These are phyloP conservation scores for Thymelicus lineola DNA, from an alignment of 2,888 invertebrate genomes.

Conservation along the genomic window DNA sequence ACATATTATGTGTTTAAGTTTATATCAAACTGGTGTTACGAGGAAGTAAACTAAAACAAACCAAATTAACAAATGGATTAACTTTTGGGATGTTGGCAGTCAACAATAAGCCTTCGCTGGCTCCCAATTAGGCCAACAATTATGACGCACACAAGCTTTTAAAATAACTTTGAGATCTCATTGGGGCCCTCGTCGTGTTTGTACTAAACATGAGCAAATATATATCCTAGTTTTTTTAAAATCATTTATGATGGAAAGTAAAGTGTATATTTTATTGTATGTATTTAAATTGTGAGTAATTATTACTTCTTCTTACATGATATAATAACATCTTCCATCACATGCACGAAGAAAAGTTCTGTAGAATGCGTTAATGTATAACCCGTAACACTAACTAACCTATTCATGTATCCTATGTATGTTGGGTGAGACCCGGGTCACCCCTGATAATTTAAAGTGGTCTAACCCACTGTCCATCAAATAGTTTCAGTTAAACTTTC, in stretches of 20 bases:
- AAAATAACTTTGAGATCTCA: conserved; percentile 25
- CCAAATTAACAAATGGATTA: conserved; percentile 36
- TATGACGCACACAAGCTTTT: conserved; percentile 21
- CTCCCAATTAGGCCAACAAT: conserved; percentile 32
- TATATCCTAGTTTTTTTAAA: no score
- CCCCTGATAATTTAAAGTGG: not conserved
- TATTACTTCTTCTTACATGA: no score
- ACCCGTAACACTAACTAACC: no score
- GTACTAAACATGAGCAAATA: conserved; percentile 19
- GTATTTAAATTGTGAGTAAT: no score
- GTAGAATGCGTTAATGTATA: no score
- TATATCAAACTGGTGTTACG: conserved; percentile 14
- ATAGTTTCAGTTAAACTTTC: conserved; percentile 2
- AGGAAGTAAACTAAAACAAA: conserved; percentile 31
- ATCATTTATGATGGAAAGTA: no score
- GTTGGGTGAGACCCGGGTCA: no score
- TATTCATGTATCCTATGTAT: no score
- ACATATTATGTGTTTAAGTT: not conserved
- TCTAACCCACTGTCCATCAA: conserved; percentile 1
- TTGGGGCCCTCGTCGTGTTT: conserved; percentile 46
- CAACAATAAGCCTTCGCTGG: conserved; percentile 32
- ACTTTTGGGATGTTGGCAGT: conserved; percentile 31
- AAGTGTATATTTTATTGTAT: no score
- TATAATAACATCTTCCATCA: no score
- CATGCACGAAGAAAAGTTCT: no score